These are phyloP conservation scores for Scolopax mira DNA, from an alignment of 2,113 vertebrate species.

Conservation along the genomic window DNA sequence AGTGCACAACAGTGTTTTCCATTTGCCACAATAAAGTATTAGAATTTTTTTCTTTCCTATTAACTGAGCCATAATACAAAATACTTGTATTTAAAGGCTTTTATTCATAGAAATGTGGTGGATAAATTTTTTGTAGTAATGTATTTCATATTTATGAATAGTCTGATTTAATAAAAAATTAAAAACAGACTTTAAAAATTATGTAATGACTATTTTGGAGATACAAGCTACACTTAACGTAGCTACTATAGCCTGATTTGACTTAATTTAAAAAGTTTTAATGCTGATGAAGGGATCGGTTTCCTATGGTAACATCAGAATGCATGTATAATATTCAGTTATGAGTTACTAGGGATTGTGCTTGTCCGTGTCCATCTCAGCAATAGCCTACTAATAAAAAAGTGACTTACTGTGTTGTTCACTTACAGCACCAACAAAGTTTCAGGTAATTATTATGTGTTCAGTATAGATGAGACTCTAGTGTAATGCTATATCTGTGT, in stretches of 20 bases:
- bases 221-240: neutral
- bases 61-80: neutral
- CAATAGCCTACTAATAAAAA: neutral
- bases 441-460: neutral
- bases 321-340: neutral
- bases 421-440: neutral
- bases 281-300: neutral
- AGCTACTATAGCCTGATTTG: neutral
- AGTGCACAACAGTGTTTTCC: neutral
- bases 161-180: neutral
- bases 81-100: neutral
- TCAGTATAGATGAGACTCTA: neutral
- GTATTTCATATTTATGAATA: neutral
- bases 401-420: neutral
- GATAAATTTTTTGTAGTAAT: neutral
- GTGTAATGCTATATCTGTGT: neutral
- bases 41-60: neutral
- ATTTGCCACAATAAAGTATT: neutral
- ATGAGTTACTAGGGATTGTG: neutral
- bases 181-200: rapidly evolving
- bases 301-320: neutral
- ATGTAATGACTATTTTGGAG: neutral
- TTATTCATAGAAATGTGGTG: neutral
- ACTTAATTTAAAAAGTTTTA: neutral
- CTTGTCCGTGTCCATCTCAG: neutral